Evolutionary conservation across 2,888 invertebrate species (phyloP), one percentile per base, ranked within the genome.

Genomic region (Hirtodrosophila cameraria): DNA sequence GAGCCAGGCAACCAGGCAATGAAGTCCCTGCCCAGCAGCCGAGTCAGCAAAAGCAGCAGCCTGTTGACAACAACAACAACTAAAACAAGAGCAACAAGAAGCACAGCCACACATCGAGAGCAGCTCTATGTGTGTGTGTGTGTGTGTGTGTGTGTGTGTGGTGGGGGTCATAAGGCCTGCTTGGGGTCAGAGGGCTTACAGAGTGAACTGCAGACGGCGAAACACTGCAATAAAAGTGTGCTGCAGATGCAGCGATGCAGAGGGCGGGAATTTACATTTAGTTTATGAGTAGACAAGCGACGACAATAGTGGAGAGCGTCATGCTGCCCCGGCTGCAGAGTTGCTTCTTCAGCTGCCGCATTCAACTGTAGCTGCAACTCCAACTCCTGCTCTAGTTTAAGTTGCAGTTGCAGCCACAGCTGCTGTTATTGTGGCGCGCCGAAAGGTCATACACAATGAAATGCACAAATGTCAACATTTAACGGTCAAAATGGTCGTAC

Each of bases 401-500:
- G 61, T 46, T 54, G 41, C 36, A 52, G 42, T 38, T 59, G 41
- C 42, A 20, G 9, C 61, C 66, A 43, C 58, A 57, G 71, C 58
- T 58, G 70, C 60, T 61, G 71, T 61, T 75, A 74, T 71, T 75
- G 76, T 64, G 76, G 66, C 63, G 72, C 75, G 59, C 75, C 80
- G 52, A 80, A 83, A 83, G 79, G 79, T 80, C 79, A 83, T 69
- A 67, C 79, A 81, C 81, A 84, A 82, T 84, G 82, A 82, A 81
- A 82, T 82, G 82, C 85, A 82, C 85, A 82, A 84, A 82, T 84
- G 81, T 84, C 85, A 82, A 82, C 82, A 82, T 84, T 82, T 84
- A 82, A 82, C 82, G 81, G 78, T 81, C 85, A 84, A 74, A 81
- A 81, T 75, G 84, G 75, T 80, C 72, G 70, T 42, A 49, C 48